Evolutionary conservation across 2,888 invertebrate genomes (phyloP).

Genomic region (Heliconius cydno): DNA sequence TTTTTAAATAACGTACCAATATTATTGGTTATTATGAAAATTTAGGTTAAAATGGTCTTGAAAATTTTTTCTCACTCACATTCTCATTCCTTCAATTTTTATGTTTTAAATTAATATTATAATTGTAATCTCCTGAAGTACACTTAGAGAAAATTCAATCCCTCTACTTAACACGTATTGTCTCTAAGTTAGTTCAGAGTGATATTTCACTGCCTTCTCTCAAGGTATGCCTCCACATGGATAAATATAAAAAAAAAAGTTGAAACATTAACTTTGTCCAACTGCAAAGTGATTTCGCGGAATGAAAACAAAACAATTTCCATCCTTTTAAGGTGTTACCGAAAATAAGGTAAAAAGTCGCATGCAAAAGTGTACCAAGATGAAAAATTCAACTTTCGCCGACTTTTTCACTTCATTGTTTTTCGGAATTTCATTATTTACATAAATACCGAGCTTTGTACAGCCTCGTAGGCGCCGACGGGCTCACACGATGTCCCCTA

Average conservation of each 20-base stretch:
- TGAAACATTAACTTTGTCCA: background rate
- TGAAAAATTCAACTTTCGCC: conserved; percentile 76
- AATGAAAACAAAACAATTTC: conserved; percentile 35
- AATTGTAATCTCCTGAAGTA: too few species aligned
- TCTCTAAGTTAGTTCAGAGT: too few species aligned
- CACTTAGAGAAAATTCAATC: too few species aligned
- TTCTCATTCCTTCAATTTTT: too few species aligned
- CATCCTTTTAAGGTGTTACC: conserved; percentile 38
- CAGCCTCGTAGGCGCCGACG: conserved; percentile 78
- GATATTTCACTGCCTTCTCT: background rate
- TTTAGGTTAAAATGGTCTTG: background rate
- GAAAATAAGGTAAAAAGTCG: conserved; percentile 50
- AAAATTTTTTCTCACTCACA: background rate
- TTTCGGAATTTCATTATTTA: conserved; percentile 80
- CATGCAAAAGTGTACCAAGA: conserved; percentile 64
- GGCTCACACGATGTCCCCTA: conserved; percentile 44
- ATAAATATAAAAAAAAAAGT: background rate
- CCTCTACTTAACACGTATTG: too few species aligned
- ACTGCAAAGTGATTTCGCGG: conserved; percentile 10
- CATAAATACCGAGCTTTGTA: conserved; percentile 80
- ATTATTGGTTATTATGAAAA: background rate
- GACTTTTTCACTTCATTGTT: conserved; percentile 73
- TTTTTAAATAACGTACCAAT: too few species aligned
- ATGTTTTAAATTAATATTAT: too few species aligned
- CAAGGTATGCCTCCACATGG: background rate